These are phyloP conservation scores for Carcharodon carcharias DNA, from an alignment of 2,797 vertebrate species.

Conservation along the genomic window DNA sequence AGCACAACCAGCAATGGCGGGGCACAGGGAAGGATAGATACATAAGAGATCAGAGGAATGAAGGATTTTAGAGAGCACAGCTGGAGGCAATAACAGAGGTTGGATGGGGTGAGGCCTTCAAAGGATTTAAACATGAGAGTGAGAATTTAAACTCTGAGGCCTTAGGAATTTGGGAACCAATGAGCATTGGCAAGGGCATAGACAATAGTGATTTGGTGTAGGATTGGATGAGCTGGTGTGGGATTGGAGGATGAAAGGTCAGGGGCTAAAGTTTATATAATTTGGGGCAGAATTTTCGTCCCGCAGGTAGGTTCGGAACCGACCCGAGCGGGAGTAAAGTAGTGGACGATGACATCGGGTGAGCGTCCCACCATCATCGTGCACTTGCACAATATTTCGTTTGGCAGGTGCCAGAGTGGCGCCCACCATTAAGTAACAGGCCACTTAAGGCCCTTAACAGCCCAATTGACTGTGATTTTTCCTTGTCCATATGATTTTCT, in stretches of 20 bases:
- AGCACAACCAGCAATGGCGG: neutral
- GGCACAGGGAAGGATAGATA: neutral
- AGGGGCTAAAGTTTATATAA: neutral
- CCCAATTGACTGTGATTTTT: too few species aligned
- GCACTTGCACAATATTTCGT: too few species aligned
- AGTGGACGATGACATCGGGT: too few species aligned
- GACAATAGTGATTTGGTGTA: neutral
- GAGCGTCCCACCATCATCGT: too few species aligned
- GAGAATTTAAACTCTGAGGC: neutral
- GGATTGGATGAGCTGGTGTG: neutral
- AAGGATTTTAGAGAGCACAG: neutral
- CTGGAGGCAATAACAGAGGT: neutral
- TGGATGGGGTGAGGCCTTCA: neutral
- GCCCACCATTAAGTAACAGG: too few species aligned
- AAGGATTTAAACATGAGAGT: neutral
- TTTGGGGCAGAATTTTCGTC: neutral
- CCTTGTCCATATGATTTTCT: too few species aligned
- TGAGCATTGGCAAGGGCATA: neutral
- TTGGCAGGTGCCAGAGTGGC: too few species aligned
- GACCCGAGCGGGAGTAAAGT: too few species aligned
- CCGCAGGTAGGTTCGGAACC: too few species aligned
- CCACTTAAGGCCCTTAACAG: too few species aligned
- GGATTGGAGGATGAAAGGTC: neutral
- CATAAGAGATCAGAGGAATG: neutral
- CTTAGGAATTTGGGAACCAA: neutral